Base-by-base conservation (phyloP, 2,113 vertebrate genomes). In the Cyphomyrus discorhynchus region DNA sequence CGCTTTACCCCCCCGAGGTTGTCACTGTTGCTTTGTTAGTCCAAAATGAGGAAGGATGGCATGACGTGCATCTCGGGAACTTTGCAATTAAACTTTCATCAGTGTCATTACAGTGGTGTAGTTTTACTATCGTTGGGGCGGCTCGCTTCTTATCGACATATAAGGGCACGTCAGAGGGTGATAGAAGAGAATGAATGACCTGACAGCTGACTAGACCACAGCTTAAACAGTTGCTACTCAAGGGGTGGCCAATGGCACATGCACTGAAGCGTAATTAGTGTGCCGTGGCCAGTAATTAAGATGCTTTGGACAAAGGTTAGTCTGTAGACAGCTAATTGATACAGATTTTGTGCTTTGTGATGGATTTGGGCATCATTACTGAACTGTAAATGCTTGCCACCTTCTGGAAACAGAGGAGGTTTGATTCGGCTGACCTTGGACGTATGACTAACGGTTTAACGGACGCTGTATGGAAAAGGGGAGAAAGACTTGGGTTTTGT, bases 201-300 rank as follows among this genome's bases (percentile, higher is more conserved):
- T 88, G 53, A 62, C 86, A 62, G 86, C 86, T 88, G 86, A 88
- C 35, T 21, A 13, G 86, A 45, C 35, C 56, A 19, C 49, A 35
- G 84, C n/a, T 86, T 15, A 53, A 24, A 31, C 86, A 88, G 86
- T 46, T 88, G 56, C 17, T 88, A 66, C 86, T 39, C 86, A 45
- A 27, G 86, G 39, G 86, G 9, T 13, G 11, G 52, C 19, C 66
- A 62, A 88, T 58, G 86, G 47, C 56, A 62, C 39, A 46, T 27
- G 53, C 53, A 11, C 49, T 88, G 35, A 88, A 45, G 56, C 8
- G 3, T 53, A 88, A 50, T 62, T 58, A 62, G 52, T 62, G 56
- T 24, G 35, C 53, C 56, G 8, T 45, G 27, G 86, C 39, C 35
- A 5, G 86, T 88, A 62, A 88, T 58, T 62, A 87, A 52, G 27